phyloP scores from a whole-genome alignment of 2,797 vertebrate genomes.

The Hozukius guyotensis region DNA sequence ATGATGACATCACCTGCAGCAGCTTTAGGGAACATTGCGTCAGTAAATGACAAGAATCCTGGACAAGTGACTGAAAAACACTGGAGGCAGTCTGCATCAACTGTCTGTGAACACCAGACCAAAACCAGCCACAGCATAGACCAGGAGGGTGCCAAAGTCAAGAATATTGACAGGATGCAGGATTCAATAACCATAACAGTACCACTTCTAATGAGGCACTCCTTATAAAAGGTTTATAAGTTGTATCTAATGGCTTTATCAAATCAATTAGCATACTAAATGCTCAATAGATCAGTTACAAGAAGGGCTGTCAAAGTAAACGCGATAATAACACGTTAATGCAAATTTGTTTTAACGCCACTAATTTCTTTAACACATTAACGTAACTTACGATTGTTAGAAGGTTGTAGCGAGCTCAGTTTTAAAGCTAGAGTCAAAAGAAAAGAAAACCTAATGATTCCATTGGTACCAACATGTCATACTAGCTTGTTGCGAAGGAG shows the following conservation, averaged over 20 bases:
- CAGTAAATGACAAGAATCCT: background rate
- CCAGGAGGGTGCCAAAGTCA: background rate
- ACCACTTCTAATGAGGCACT: too few relatives aligned
- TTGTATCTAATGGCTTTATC: background rate
- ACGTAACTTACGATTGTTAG: rapidly evolving
- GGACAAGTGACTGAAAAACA: background rate
- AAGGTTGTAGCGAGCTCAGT: too few relatives aligned
- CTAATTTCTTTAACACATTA: too few relatives aligned
- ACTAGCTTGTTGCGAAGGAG: too few relatives aligned
- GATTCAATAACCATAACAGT: background rate
- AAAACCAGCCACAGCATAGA: background rate
- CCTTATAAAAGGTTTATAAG: too few relatives aligned
- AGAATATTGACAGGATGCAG: background rate
- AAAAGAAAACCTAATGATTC: rapidly evolving
- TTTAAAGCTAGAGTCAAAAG: too few relatives aligned
- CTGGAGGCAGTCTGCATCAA: background rate
- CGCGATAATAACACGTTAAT: too few relatives aligned
- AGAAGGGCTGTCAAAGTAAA: rapidly evolving
- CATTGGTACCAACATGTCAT: too few relatives aligned
- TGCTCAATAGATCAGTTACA: too few relatives aligned
- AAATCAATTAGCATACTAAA: background rate
- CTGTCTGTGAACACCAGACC: background rate
- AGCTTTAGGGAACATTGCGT: background rate
- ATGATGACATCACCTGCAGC: background rate
- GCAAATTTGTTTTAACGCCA: too few relatives aligned